Evolutionary conservation across 2,113 vertebrate species (phyloP).

Genomic region (Thunnus thynnus): DNA sequence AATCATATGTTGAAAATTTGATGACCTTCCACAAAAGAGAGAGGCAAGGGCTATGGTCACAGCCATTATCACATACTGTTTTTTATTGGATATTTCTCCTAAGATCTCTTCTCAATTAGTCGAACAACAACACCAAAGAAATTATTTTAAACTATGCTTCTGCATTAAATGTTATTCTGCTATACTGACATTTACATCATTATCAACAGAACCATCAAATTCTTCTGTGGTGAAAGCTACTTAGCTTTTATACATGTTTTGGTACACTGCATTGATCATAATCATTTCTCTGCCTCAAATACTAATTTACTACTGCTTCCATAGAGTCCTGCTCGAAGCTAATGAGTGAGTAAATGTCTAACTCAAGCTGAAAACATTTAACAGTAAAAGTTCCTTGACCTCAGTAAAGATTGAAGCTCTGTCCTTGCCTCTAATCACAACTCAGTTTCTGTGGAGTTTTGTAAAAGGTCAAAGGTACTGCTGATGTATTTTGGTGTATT

Average conservation of each 20-base stretch:
- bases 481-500: constrained; percentile 15
- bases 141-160: neutral
- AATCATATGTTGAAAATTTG: too few species aligned
- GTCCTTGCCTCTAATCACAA: neutral
- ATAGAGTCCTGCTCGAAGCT: constrained; percentile 1
- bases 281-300: neutral
- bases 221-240: neutral
- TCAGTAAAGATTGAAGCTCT: neutral
- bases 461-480: neutral
- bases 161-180: neutral
- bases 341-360: neutral
- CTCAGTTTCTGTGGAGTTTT: neutral
- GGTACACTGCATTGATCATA: neutral
- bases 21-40: neutral
- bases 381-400: neutral
- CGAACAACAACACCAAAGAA: neutral
- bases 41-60: neutral
- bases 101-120: neutral
- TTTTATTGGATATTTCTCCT: neutral
- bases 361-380: constrained; percentile 10
- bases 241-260: constrained; percentile 1
- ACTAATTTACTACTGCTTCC: neutral
- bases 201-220: neutral
- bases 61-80: neutral
- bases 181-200: neutral